Evolutionary conservation across 23 tunicate genomes (phyloP), one percentile per base, ranked within the genome.

Genomic region (Halocynthia aurantium): DNA sequence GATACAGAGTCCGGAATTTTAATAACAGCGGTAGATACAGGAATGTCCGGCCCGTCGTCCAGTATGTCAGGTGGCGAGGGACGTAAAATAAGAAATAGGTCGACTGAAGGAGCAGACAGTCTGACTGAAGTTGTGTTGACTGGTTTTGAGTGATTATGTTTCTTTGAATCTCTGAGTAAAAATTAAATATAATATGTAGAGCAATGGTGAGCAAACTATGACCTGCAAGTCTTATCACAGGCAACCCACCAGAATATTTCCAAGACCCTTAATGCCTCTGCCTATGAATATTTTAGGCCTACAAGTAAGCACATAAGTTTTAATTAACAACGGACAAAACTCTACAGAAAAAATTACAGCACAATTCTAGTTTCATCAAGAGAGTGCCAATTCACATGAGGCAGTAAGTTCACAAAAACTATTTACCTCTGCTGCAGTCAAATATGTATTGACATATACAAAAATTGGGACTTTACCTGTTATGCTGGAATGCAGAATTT

Each of bases 31-130:
- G 44, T 31, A 31, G 44, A 31, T 31, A 31, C 44, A 31, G 44
- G 4, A 31, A 31, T 31, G 1, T 31, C 44, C 44, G 4, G 44
- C 44, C 4, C 49, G 5, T 62, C 51, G 52, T 58, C 58, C 5
- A 0, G 67, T 22, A 22, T 13, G 51, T n/a, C 68, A 22, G 52
- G 61, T 7, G 77, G 79, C 7, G 81, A 21, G 8, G 93, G 78
- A 52, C 85, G 78, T 19, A 89, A 69, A 51, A 84, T 80, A 6
- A 89, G 77, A 76, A 50, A 73, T 19, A 89, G 21, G 50, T 84
- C 83, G 10, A 77, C 88, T 52, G 73, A n/a, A 6, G 96, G 96
- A 11, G 87, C 69, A 51, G 53, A 12, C 31, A 89, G 22, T 70
- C 96, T 83, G 51, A 89, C 85, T 49, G 76, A 83, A 57, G 72